A percentile compares a stretch with the other conserved stretches of the same genome.
phyloP scores from a whole-genome alignment of 2,797 vertebrate genomes.

The Sebastolobus altivelis region DNA sequence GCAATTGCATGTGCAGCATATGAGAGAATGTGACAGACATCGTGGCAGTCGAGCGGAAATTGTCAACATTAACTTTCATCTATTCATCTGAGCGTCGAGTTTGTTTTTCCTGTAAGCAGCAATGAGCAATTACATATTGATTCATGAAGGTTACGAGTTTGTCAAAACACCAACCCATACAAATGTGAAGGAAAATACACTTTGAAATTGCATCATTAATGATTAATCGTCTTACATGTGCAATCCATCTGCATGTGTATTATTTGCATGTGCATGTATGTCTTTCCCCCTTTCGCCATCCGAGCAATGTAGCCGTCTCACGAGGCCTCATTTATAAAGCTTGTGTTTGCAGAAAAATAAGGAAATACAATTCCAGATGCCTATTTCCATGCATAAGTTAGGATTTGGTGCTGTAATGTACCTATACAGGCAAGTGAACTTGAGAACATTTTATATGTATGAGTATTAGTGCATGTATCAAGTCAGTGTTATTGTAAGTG shows the following conservation, averaged over 20 bases:
- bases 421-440: background rate
- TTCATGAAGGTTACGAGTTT: slow-evolving; percentile 39
- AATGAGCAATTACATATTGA: slow-evolving; percentile 46
- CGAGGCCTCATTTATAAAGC: slow-evolving; percentile 62
- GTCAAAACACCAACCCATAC: slow-evolving; percentile 45
- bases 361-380: slow-evolving; percentile 28
- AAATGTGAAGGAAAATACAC: slow-evolving; percentile 31
- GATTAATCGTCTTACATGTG: slow-evolving; percentile 53
- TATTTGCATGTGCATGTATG: slow-evolving; percentile 41
- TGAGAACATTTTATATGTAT: slow-evolving; percentile 12
- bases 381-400: slow-evolving; percentile 38
- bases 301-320: slow-evolving; percentile 26
- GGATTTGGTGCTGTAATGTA: slow-evolving; percentile 18
- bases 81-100: slow-evolving; percentile 23
- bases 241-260: slow-evolving; percentile 33
- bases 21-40: slow-evolving; percentile 39
- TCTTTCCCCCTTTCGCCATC: slow-evolving; percentile 28
- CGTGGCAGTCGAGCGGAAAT: slow-evolving; percentile 26
- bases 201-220: slow-evolving; percentile 54
- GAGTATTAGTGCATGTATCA: background rate
- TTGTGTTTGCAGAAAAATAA: slow-evolving; percentile 29
- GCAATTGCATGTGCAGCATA: slow-evolving; percentile 19
- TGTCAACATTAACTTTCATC: slow-evolving; percentile 49
- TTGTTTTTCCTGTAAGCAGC: slow-evolving; percentile 44
- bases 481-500: slow-evolving; percentile 24